Evolutionary conservation across 2,113 vertebrate genomes (phyloP).

Genomic region (Atractosteus spatula): DNA sequence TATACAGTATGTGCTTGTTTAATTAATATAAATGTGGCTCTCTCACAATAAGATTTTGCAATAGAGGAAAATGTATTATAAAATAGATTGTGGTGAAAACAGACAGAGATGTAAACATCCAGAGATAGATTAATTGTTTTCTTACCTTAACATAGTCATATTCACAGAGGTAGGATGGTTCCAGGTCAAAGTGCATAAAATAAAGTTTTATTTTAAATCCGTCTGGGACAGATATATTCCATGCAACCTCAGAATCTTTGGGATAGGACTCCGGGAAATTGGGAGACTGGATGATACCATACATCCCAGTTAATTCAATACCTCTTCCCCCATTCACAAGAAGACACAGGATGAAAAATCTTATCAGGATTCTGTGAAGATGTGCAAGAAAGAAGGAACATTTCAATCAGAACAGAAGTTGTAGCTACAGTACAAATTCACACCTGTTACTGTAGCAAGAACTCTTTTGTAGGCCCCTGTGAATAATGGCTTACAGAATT

Average conservation of each 20-base stretch:
- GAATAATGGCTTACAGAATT: too few species aligned
- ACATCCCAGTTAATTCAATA: conserved; percentile 67
- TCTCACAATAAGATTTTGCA: too few species aligned
- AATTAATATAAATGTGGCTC: too few species aligned
- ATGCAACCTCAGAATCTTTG: conserved; percentile 67
- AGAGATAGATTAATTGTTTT: background rate
- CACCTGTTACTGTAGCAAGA: too few species aligned
- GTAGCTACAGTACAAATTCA: too few species aligned
- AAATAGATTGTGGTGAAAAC: too few species aligned
- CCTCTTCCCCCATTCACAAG: conserved; percentile 35
- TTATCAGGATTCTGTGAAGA: conserved; percentile 50
- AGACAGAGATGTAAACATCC: background rate
- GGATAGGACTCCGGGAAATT: conserved; percentile 88
- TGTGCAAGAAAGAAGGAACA: too few species aligned
- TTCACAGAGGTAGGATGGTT: conserved; percentile 94
- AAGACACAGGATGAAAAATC: conserved; percentile 48
- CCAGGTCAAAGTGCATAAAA: conserved; percentile 95
- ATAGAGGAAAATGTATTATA: too few species aligned
- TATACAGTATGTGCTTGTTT: too few species aligned
- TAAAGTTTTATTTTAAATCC: conserved; percentile 84
- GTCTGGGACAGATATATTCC: conserved; percentile 81
- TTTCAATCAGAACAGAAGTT: too few species aligned
- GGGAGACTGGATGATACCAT: conserved; percentile 83
- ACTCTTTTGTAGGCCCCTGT: too few species aligned
- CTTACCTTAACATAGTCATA: conserved; percentile 94